Conservation (phyloP, 2,888 invertebrate genomes). For the Hydropsyche betteni region DNA sequence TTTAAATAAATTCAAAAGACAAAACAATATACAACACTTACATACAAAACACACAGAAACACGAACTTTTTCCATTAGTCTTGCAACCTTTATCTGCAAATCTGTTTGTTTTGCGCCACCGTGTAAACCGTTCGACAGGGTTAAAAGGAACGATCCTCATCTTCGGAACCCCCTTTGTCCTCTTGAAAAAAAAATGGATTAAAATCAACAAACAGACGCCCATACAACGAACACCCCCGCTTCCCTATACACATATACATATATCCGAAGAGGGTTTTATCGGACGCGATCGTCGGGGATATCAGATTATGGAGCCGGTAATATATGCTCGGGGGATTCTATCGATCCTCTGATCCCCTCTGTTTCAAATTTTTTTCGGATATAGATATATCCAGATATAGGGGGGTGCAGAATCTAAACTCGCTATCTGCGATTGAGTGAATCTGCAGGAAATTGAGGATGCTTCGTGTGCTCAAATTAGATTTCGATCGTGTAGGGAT, state of each 20-base stretch:
- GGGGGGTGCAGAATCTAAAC: too few species aligned
- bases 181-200: slow-evolving; percentile 36
- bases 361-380: slow-evolving; percentile 22
- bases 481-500: too few species aligned
- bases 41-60: too few species aligned
- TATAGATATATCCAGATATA: too few species aligned
- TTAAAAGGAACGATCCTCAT: slow-evolving; percentile 13
- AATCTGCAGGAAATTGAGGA: too few species aligned
- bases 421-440: too few species aligned
- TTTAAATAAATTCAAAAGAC: not conserved
- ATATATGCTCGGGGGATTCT: slow-evolving; percentile 38
- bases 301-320: slow-evolving; percentile 38
- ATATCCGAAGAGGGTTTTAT: slow-evolving; percentile 20
- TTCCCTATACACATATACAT: not conserved
- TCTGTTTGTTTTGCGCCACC: slow-evolving; percentile 11
- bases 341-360: slow-evolving; percentile 26
- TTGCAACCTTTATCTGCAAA: too few species aligned
- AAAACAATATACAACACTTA: not conserved
- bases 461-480: too few species aligned
- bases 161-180: not conserved
- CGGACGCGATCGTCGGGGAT: slow-evolving; percentile 24
- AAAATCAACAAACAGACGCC: slow-evolving; percentile 38
- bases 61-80: too few species aligned
- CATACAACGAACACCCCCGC: not conserved
- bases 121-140: slow-evolving; percentile 33